Evolutionary conservation across 2,113 vertebrate genomes (phyloP), one percentile per base, ranked within the genome.

Genomic region (Phylloscopus whistleri): DNA sequence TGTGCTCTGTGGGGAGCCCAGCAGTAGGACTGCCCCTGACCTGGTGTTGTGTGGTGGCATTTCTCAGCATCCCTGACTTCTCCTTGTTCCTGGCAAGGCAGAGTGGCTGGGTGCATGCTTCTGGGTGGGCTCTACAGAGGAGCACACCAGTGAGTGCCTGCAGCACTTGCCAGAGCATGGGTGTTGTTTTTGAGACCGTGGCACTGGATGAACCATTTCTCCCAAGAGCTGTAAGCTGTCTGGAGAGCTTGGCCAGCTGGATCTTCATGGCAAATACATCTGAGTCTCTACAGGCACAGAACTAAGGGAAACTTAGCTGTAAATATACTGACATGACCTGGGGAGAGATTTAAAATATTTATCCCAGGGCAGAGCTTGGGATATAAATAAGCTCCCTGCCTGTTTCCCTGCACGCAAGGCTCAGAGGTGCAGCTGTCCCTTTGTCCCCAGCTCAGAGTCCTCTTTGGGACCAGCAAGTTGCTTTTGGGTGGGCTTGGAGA

Each of bases 301-400:
- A 81, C 73, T 66, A 30, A 59, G 84, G 89, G 76, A 84, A 92
- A 87, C 68, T 51, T 77, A 51, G 48, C 77, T 78, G 84, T 89
- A 95, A 96, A 94, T 94, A 91, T 23, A 43, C 84, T 3, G 7
- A 51, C 33, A 4, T 89, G 93, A 92, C 73, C 77, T 81, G 68
- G 63, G 80, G 80, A 80, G 80, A 77, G 93, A 80, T 91, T 95
- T 96, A 94, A 96, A 95, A 94, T 89, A 89, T 96, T 96, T 96
- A 95, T 94, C 87, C 69, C 68, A 63, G 43, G 62, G 68, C 68
- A 75, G 84, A 68, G 64, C 84, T 81, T 43, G 84, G 59, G 80
- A 94, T 93, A 87, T 96, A 95, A 96, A 96, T 95, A 89, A 95
- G 79, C 89, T 95, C 58, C 53, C 70, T 87, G 88, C 72, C 85